phyloP scores from a whole-genome alignment of 2,113 vertebrate genomes.

The Vimba vimba region DNA sequence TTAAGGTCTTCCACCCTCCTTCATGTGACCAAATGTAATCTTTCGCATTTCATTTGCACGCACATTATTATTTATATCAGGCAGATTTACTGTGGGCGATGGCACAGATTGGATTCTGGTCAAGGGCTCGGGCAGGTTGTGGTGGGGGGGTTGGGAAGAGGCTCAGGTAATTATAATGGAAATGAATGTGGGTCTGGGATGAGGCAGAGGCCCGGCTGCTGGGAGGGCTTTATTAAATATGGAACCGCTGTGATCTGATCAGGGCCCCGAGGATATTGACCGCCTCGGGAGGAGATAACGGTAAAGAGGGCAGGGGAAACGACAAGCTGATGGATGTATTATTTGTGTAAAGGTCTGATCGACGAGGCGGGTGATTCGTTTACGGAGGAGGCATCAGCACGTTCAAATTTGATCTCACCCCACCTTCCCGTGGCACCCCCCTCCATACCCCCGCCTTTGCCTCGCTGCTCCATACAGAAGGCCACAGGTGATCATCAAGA shows the following conservation, averaged over 20 bases:
- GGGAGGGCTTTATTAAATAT: slow-evolving; percentile 69
- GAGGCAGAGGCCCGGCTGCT: slow-evolving; percentile 52
- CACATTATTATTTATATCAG: slow-evolving; percentile 69
- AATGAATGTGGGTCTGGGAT: slow-evolving; percentile 63
- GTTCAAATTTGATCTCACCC: slow-evolving; percentile 56
- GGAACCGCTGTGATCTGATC: slow-evolving; percentile 65
- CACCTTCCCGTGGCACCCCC: slow-evolving; percentile 17
- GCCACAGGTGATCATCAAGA: slow-evolving; percentile 37
- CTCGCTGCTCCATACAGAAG: slow-evolving; percentile 1
- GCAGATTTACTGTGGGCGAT: slow-evolving; percentile 62
- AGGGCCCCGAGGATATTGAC: slow-evolving; percentile 61
- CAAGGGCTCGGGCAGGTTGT: slow-evolving; percentile 53
- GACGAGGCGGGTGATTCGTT: slow-evolving; percentile 56
- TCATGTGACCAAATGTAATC: slow-evolving; percentile 67
- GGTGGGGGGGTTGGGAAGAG: slow-evolving; percentile 42
- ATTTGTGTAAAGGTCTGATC: slow-evolving; percentile 60
- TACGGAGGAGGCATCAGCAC: slow-evolving; percentile 52
- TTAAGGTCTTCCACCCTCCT: slow-evolving; percentile 50
- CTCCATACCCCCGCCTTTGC: slow-evolving; percentile 27
- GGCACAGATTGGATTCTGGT: slow-evolving; percentile 67
- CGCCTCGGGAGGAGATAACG: slow-evolving; percentile 56
- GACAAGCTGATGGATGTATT: slow-evolving; percentile 65
- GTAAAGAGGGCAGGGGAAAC: slow-evolving; percentile 53
- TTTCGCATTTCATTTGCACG: slow-evolving; percentile 69
- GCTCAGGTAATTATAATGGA: slow-evolving; percentile 64